Evolutionary conservation across 2,797 vertebrate species (phyloP).

Genomic region (Pantherophis alleghaniensis): DNA sequence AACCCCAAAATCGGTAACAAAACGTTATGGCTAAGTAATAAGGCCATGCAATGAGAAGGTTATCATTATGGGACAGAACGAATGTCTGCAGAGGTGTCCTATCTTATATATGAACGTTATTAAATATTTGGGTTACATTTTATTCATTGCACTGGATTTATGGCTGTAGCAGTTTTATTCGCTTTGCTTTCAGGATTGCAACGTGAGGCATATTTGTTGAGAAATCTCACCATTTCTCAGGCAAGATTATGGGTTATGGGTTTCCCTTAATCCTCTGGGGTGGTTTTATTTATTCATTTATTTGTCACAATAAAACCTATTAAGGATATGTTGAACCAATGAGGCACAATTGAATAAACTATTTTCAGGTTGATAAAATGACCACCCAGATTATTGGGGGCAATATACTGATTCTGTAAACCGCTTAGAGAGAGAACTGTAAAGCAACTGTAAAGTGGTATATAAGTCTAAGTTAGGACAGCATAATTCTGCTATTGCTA

Average conservation of each 20-base stretch:
- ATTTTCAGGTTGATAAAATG: neutral
- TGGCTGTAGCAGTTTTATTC: neutral
- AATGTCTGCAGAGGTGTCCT: neutral
- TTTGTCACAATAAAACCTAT: neutral
- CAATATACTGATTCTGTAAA: neutral
- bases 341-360: neutral
- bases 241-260: neutral
- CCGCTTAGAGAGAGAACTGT: too few species aligned
- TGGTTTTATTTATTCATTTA: too few species aligned
- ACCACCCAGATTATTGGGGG: too few species aligned
- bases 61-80: neutral
- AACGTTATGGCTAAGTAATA: neutral
- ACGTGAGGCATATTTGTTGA: neutral
- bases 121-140: neutral
- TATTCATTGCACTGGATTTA: neutral
- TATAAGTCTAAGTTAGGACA: neutral
- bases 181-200: neutral
- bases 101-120: neutral
- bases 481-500: too few species aligned
- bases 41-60: neutral
- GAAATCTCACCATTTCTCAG: neutral
- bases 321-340: neutral
- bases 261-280: neutral
- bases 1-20: neutral
- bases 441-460: too few species aligned